Evolutionary conservation across 53 echinoderm and acorn worm genomes (phyloP).

Genomic region (Mesocentrotus franciscanus): DNA sequence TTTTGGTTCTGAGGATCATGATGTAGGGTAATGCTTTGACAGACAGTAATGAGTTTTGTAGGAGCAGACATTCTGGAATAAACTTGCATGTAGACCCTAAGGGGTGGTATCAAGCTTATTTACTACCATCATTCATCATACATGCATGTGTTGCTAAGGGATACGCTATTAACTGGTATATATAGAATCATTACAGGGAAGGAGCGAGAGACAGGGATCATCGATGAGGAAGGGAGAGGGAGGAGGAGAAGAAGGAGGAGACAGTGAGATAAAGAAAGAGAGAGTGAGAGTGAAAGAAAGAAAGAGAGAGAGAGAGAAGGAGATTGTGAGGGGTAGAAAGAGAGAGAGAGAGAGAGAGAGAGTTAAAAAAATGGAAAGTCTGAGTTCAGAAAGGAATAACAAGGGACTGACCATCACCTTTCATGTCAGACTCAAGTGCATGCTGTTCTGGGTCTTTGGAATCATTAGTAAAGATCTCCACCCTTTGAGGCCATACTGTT

Average conservation of each 20-base stretch:
- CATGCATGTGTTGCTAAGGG: slow-evolving; percentile 32
- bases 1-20: neutral
- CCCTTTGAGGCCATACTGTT: neutral
- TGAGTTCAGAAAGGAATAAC: neutral
- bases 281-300: too few species aligned
- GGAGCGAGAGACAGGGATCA: neutral
- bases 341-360: neutral
- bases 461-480: neutral
- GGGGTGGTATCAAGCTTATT: neutral
- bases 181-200: neutral
- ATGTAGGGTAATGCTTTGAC: slow-evolving; percentile 6
- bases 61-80: neutral
- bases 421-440: neutral
- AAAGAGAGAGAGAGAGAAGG: neutral
- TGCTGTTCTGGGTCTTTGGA: neutral
- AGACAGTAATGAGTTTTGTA: slow-evolving; percentile 17
- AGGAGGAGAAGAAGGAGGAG: neutral
- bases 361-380: neutral
- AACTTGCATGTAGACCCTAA: neutral
- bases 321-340: neutral
- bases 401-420: neutral
- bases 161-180: neutral
- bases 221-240: neutral
- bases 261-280: neutral
- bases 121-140: slow-evolving; percentile 4